Base-by-base conservation (phyloP, 2,113 vertebrate genomes). In the Lepus timidus region DNA sequence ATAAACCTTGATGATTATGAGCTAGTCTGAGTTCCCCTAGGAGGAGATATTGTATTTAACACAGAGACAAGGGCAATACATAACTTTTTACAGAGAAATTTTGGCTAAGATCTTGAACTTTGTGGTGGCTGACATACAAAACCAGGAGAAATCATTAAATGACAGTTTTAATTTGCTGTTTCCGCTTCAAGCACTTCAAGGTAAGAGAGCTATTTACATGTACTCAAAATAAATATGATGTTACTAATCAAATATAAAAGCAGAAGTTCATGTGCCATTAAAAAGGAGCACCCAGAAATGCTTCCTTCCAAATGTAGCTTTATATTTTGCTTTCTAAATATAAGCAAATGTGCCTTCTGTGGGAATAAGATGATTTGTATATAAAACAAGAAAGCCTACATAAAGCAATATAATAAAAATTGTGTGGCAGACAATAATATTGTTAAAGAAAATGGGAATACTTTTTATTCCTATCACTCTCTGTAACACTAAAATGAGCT, bases 221-320 rank as follows among this genome's bases (percentile, higher is more conserved):
- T 93, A 91, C 84, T 98, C 96, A 97, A 97, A 90, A 91, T 93
- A 83, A 74, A 51, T 94, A 85, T 96, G 89, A 93, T 82, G 29
- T 91, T 96, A 94, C 98, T 98, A 97, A 98, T 98, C 85, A 97
- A 95, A 97, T 84, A 78, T 52, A 97, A 97, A 98, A 88, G 90
- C 93, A 97, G 70, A 80, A 62, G 80, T 93, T 92, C 70, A 85
- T 22, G 20, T 52, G 67, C 88, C 55, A 93, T 51, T 86, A 61
- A 86, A 91, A n/a, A 97, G 95, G 90, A 96, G 65, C 76, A 96
- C 71, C 87, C 44, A 96, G 85, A 96, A 88, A 97, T 81, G 39
- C 89, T 95, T 74, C 92, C 88, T 96, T 93, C 91, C 91, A 85
- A 96, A 86, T 80, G 49, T 61, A 85, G 81, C 13, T 82, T 80